These are phyloP conservation scores for Phorcus lineatus DNA, from an alignment of 2,888 invertebrate genomes.

Conservation along the genomic window DNA sequence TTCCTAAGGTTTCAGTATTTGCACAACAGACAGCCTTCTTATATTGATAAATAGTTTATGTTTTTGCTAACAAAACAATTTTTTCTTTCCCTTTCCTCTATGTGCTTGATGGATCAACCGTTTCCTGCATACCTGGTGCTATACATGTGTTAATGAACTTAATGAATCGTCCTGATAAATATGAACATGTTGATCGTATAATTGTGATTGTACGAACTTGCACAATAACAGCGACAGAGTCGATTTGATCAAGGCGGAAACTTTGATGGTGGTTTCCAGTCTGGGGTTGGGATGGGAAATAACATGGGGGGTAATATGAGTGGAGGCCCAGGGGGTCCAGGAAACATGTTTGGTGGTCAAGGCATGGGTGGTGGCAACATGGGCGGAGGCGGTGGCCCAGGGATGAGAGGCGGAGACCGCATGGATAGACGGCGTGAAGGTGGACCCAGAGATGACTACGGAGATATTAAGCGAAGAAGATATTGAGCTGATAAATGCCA, in stretches of 20 bases:
- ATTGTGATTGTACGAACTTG: conserved; percentile 15
- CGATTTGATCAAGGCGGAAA: conserved; percentile 44
- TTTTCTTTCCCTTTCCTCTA: conserved; percentile 37
- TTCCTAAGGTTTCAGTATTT: not conserved
- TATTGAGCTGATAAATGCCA: not conserved
- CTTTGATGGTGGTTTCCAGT: conserved; percentile 40
- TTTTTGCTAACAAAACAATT: conserved; percentile 33
- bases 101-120: conserved; percentile 34
- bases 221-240: conserved; percentile 40
- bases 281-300: conserved; percentile 32
- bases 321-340: conserved; percentile 38
- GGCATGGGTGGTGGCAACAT: conserved; percentile 30
- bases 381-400: conserved; percentile 33
- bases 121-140: conserved; percentile 17
- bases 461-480: conserved; percentile 45
- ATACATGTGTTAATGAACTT: conserved; percentile 15
- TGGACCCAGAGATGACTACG: conserved; percentile 38
- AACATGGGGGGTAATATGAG: conserved; percentile 36
- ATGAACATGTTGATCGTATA: conserved; percentile 27
- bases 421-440: conserved; percentile 38
- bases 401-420: conserved; percentile 34
- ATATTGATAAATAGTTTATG: not conserved
- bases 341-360: conserved; percentile 31
- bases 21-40: conserved; percentile 18
- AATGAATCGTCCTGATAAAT: conserved; percentile 14